Evolutionary conservation across 2,888 invertebrate genomes (phyloP).

Genomic region (Eupithecia inturbata): DNA sequence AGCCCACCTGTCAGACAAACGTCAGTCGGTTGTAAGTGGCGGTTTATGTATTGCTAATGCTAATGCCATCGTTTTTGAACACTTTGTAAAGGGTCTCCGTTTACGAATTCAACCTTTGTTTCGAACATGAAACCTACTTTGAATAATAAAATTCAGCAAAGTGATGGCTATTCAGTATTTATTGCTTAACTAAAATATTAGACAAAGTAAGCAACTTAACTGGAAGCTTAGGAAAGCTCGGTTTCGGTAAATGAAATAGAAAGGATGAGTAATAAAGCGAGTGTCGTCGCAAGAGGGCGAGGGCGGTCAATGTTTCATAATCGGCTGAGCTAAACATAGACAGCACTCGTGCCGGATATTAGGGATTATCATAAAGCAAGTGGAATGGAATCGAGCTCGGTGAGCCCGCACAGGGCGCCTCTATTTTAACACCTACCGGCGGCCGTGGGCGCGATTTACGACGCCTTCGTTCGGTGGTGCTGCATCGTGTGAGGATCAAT

Average conservation of each 20-base stretch:
- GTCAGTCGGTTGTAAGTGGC: constrained; percentile 35
- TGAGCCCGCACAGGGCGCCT: constrained; percentile 79
- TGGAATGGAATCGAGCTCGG: constrained; percentile 72
- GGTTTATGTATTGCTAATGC: constrained; percentile 45
- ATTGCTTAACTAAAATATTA: neutral
- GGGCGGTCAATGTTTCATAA: constrained; percentile 59
- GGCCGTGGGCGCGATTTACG: constrained; percentile 80
- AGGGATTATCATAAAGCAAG: constrained; percentile 83
- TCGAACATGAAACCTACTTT: constrained; percentile 6
- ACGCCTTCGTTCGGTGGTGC: constrained; percentile 56
- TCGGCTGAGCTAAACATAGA: constrained; percentile 70
- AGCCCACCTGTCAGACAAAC: constrained; percentile 41
- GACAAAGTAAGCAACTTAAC: neutral
- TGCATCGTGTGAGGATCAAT: constrained; percentile 58
- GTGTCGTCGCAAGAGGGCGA: constrained; percentile 38
- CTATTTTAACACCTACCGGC: constrained; percentile 81
- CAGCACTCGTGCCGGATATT: constrained; percentile 77
- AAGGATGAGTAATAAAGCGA: neutral
- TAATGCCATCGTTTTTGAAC: constrained; percentile 48
- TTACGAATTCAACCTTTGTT: constrained; percentile 11
- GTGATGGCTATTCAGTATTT: neutral
- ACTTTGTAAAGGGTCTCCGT: constrained; percentile 16
- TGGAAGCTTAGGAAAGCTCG: neutral
- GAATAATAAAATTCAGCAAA: constrained; percentile 2
- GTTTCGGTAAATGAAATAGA: constrained; percentile 5